Evolutionary conservation across 1,140 invertebrate species (phyloP).

Genomic region (Aradophagus sp.): DNA sequence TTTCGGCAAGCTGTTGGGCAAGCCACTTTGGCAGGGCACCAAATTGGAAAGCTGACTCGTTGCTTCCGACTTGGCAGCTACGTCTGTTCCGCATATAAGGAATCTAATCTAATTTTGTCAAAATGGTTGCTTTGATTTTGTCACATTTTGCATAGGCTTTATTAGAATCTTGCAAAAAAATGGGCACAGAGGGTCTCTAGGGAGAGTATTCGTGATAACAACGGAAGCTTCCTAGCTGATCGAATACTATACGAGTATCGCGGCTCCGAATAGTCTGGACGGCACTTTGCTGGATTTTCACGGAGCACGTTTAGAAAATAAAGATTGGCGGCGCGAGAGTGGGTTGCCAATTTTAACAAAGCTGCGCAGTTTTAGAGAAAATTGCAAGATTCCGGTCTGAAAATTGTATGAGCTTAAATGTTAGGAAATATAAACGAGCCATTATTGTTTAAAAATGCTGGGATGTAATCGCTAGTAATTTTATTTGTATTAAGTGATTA

Average conservation of each 20-base stretch:
- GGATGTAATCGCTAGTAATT: no score
- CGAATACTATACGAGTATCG: slow-evolving; percentile 52
- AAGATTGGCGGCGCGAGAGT: slow-evolving; percentile 38
- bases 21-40: slow-evolving; percentile 65
- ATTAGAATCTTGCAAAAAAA: slow-evolving; percentile 8
- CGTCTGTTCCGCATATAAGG: no score
- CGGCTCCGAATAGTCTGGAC: slow-evolving; percentile 56
- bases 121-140: no score
- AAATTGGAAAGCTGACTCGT: slow-evolving; percentile 69
- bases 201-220: slow-evolving; percentile 34
- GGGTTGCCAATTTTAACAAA: slow-evolving; percentile 51
- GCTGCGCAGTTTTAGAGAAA: slow-evolving; percentile 31
- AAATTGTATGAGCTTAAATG: slow-evolving; percentile 25
- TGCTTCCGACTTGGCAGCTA: slow-evolving; percentile 46
- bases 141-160: no score
- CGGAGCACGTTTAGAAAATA: slow-evolving; percentile 56
- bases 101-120: no score
- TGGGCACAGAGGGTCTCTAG: slow-evolving; percentile 3
- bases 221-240: slow-evolving; percentile 25
- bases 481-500: no score
- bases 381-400: slow-evolving; percentile 37
- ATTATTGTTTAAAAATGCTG: no score
- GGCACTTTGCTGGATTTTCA: slow-evolving; percentile 53
- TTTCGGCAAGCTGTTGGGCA: slow-evolving; percentile 52
- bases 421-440: slow-evolving; percentile 6